These are phyloP conservation scores for Celastrina argiolus DNA, from an alignment of 2,888 invertebrate species.

Conservation along the genomic window DNA sequence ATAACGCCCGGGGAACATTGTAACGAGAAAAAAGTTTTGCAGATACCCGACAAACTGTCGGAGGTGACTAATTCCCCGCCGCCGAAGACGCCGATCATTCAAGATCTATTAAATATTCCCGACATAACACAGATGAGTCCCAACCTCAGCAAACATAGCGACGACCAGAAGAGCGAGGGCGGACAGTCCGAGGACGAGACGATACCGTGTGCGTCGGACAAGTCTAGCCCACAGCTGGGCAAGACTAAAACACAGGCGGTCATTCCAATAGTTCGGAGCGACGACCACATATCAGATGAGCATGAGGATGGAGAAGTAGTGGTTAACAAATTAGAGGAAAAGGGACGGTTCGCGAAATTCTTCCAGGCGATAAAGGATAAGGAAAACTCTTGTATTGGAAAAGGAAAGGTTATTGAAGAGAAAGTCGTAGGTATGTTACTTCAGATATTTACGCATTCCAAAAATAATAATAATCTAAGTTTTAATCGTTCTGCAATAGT, in stretches of 20 bases:
- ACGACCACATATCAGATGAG: slow-evolving; percentile 56
- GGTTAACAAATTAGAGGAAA: slow-evolving; percentile 57
- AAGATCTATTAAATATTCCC: slow-evolving; percentile 62
- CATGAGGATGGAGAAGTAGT: slow-evolving; percentile 64
- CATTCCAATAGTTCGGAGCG: slow-evolving; percentile 68
- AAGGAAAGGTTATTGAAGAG: slow-evolving; percentile 71
- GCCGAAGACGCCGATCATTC: slow-evolving; percentile 64
- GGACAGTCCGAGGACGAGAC: slow-evolving; percentile 73
- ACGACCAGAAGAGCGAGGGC: slow-evolving; percentile 65
- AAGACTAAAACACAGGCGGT: slow-evolving; percentile 72
- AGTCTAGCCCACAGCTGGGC: slow-evolving; percentile 65
- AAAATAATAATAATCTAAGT: no score
- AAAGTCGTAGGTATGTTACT: slow-evolving; percentile 59
- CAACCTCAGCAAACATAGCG: slow-evolving; percentile 62
- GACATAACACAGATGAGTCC: slow-evolving; percentile 65
- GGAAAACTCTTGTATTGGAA: slow-evolving; percentile 71
- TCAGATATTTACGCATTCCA: no score
- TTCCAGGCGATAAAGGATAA: slow-evolving; percentile 68
- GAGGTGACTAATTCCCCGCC: slow-evolving; percentile 64
- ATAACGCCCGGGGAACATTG: slow-evolving; percentile 50
- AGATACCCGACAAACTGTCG: slow-evolving; percentile 53
- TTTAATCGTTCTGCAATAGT: no score
- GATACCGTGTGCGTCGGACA: slow-evolving; percentile 69
- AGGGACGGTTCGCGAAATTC: slow-evolving; percentile 62
- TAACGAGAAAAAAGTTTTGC: slow-evolving; percentile 53